Percentiles rank a stretch among this genome's conserved stretches.
These are phyloP conservation scores for Neodontobutis hainanensis DNA, from an alignment of 2,113 vertebrate species.

Conservation along the genomic window DNA sequence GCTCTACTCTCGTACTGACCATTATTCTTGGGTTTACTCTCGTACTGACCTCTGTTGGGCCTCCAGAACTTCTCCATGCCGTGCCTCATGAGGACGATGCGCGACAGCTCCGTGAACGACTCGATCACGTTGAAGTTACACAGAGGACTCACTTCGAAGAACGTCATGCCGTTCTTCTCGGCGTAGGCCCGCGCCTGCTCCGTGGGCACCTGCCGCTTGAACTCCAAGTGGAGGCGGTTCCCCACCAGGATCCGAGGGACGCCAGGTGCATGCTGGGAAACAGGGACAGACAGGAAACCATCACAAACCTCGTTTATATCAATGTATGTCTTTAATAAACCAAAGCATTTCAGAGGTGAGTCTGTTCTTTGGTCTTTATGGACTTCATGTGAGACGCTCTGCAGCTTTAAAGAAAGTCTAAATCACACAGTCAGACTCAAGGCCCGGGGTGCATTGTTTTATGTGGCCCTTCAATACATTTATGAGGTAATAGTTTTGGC, in stretches of 20 bases:
- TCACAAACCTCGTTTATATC: too few species aligned
- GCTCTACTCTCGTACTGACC: not conserved
- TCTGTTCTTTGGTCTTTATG: too few species aligned
- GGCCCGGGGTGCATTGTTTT: too few species aligned
- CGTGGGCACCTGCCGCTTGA: slow-evolving; percentile 95
- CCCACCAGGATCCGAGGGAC: slow-evolving; percentile 97
- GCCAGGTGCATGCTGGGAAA: slow-evolving; percentile 89
- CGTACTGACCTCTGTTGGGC: slow-evolving; percentile 90
- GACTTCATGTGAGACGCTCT: too few species aligned
- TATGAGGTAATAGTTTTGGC: too few species aligned
- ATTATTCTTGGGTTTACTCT: not conserved
- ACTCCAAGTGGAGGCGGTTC: slow-evolving; percentile 94
- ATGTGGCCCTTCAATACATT: too few species aligned
- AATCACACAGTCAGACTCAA: too few species aligned
- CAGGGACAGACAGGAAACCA: not conserved
- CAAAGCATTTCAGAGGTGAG: too few species aligned
- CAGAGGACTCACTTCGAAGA: slow-evolving; percentile 97
- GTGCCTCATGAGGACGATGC: slow-evolving; percentile 97
- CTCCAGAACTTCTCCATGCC: slow-evolving; percentile 99
- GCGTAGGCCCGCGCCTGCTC: slow-evolving; percentile 96
- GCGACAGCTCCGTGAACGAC: slow-evolving; percentile 96
- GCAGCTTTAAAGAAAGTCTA: too few species aligned
- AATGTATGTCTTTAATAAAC: too few species aligned
- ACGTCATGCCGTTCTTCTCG: slow-evolving; percentile 98
- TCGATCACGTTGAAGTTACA: slow-evolving; percentile 99